Percentiles rank a stretch among this genome's conserved stretches.
Evolutionary conservation across 2,113 vertebrate species (phyloP).

Genomic region (Piaya cayana): DNA sequence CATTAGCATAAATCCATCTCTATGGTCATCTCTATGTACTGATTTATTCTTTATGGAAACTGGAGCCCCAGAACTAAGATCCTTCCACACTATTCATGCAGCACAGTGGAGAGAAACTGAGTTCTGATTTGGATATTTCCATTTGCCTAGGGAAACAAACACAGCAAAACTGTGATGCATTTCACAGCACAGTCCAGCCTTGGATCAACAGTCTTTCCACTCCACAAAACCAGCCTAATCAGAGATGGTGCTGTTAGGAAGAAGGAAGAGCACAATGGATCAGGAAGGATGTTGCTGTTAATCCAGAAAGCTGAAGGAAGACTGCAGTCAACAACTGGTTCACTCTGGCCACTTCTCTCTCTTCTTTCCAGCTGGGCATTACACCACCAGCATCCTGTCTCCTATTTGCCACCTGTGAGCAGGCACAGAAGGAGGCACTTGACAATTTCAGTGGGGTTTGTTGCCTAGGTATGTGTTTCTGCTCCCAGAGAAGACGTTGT

Average conservation of each 20-base stretch:
- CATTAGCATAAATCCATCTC: neutral
- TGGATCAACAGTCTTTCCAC: neutral
- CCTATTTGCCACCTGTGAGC: neutral
- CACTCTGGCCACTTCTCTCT: neutral
- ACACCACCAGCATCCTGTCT: fast-evolving
- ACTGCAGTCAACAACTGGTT: neutral
- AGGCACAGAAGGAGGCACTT: neutral
- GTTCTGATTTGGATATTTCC: neutral
- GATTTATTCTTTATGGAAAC: neutral
- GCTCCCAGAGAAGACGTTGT: neutral
- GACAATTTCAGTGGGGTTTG: neutral
- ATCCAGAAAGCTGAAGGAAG: fast-evolving
- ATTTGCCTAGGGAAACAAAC: neutral
- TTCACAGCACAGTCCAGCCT: neutral
- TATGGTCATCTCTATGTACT: neutral
- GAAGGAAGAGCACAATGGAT: neutral
- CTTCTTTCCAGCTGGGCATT: neutral
- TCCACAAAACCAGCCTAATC: neutral
- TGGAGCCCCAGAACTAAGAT: neutral
- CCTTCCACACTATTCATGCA: neutral
- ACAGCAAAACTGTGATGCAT: neutral
- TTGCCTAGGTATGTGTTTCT: neutral
- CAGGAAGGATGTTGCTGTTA: neutral
- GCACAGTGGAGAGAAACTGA: neutral
- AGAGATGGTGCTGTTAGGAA: neutral